Percentiles rank a stretch among this genome's conserved stretches.
These are phyloP conservation scores for Neocrepidodera transversa DNA, from an alignment of 2,888 invertebrate genomes.

Conservation along the genomic window DNA sequence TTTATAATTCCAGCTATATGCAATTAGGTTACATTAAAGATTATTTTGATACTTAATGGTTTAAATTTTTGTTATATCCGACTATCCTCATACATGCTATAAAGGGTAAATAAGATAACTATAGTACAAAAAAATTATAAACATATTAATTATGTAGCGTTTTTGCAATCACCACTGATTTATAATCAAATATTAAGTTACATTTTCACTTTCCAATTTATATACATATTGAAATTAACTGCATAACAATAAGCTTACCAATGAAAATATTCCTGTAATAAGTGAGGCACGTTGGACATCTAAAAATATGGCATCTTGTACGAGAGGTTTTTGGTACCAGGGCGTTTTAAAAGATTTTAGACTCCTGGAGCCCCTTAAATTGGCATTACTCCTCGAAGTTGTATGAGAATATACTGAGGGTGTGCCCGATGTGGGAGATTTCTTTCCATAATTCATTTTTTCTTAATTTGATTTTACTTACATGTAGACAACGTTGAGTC, in stretches of 20 bases:
- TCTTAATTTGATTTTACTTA: not conserved
- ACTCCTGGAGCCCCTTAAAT: conserved; percentile 81
- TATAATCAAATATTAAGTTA: too few relatives aligned
- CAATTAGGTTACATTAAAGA: too few relatives aligned
- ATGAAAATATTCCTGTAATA: conserved; percentile 76
- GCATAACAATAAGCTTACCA: conserved; percentile 70
- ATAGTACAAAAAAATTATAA: too few relatives aligned
- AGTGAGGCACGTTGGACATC: conserved; percentile 87
- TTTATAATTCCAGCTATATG: too few relatives aligned
- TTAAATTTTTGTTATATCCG: too few relatives aligned
- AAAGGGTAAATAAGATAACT: too few relatives aligned
- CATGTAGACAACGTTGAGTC: conserved; percentile 9
- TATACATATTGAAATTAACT: too few relatives aligned
- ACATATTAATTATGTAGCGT: too few relatives aligned
- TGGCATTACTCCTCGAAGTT: conserved; percentile 79
- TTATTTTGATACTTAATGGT: too few relatives aligned
- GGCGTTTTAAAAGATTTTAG: conserved; percentile 79
- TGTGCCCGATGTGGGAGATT: conserved; percentile 86
- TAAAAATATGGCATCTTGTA: conserved; percentile 80
- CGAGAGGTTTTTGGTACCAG: conserved; percentile 86
- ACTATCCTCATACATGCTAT: too few relatives aligned
- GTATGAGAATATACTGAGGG: conserved; percentile 90
- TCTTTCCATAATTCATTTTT: conserved; percentile 74
- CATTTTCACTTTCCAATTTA: too few relatives aligned
- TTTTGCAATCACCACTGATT: too few relatives aligned